phyloP scores from a whole-genome alignment of 1,140 invertebrate species.

The Heterodera carotae region DNA sequence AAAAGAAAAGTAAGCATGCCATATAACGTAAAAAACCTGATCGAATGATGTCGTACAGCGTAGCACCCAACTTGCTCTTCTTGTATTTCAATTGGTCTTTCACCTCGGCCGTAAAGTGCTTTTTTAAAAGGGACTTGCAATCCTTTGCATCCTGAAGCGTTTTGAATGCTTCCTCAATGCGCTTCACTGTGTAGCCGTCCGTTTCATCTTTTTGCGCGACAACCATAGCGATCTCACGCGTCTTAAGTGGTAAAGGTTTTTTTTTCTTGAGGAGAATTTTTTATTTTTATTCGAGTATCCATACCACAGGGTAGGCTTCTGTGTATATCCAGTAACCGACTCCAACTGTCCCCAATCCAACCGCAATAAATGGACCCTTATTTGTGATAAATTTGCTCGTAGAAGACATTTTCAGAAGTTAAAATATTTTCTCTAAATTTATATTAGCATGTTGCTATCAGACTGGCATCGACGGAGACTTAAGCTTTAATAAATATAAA shows the following conservation, averaged over 20 bases:
- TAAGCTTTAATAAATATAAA: no score
- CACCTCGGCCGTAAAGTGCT: constrained; percentile 83
- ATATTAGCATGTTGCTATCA: no score
- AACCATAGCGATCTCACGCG: constrained; percentile 12
- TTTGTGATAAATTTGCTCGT: constrained; percentile 1
- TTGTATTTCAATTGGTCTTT: constrained; percentile 74
- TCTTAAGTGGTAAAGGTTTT: constrained; percentile 28
- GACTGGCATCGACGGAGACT: no score
- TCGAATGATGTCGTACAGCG: constrained; percentile 53
- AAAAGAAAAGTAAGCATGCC: no score
- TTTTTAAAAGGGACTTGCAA: constrained; percentile 91
- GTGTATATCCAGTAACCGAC: constrained; percentile 2
- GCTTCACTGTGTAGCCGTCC: constrained; percentile 70
- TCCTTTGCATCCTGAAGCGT: constrained; percentile 48
- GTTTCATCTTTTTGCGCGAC: constrained; percentile 39
- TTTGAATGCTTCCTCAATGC: constrained; percentile 78
- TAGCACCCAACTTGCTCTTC: constrained; percentile 54
- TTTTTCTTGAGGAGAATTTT: not conserved
- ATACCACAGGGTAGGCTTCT: not conserved
- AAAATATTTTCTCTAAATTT: not conserved
- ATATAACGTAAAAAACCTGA: no score
- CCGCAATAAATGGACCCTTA: constrained; percentile 3
- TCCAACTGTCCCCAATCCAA: not conserved
- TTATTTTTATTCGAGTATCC: no score
- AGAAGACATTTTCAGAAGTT: not conserved